These are phyloP conservation scores for Montipora cactus DNA, from an alignment of 64 coral and sea anemone species.

Conservation along the genomic window DNA sequence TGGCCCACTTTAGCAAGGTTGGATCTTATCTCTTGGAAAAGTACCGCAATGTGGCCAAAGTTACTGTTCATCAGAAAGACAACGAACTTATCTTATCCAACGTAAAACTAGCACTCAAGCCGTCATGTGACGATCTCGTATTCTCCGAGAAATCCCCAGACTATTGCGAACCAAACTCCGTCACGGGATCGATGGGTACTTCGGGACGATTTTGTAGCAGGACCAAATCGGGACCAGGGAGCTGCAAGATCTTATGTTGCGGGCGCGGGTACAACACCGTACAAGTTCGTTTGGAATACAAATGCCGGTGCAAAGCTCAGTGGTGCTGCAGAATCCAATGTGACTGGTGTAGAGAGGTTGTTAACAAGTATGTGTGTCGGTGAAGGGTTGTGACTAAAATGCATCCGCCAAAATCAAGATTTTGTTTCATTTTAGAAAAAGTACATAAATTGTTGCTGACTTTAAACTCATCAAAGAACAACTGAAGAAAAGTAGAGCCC, in stretches of 20 bases:
- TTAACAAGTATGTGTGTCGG: slow-evolving; percentile 73
- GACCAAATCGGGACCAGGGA: slow-evolving; percentile 29
- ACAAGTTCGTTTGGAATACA: slow-evolving; percentile 72
- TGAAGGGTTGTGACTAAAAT: neutral
- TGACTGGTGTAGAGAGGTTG: slow-evolving; percentile 62
- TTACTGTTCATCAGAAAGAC: slow-evolving; percentile 76
- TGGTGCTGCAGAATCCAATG: slow-evolving; percentile 94
- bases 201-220: slow-evolving; percentile 75
- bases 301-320: slow-evolving; percentile 84
- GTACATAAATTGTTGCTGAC: no score
- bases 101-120: slow-evolving; percentile 3
- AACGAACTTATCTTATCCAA: slow-evolving; percentile 47
- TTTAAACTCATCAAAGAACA: no score
- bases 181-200: slow-evolving; percentile 82
- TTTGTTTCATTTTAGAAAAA: no score
- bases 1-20: slow-evolving; percentile 73
- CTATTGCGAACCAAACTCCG: slow-evolving; percentile 69
- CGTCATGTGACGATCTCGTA: slow-evolving; percentile 75
- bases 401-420: no score
- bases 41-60: slow-evolving; percentile 45
- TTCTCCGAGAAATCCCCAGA: slow-evolving; percentile 88
- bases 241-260: slow-evolving; percentile 80
- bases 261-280: slow-evolving; percentile 90
- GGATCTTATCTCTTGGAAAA: slow-evolving; percentile 76
- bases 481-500: no score